Conservation (phyloP, 2,113 vertebrate species). For the Eurypyga helias region DNA sequence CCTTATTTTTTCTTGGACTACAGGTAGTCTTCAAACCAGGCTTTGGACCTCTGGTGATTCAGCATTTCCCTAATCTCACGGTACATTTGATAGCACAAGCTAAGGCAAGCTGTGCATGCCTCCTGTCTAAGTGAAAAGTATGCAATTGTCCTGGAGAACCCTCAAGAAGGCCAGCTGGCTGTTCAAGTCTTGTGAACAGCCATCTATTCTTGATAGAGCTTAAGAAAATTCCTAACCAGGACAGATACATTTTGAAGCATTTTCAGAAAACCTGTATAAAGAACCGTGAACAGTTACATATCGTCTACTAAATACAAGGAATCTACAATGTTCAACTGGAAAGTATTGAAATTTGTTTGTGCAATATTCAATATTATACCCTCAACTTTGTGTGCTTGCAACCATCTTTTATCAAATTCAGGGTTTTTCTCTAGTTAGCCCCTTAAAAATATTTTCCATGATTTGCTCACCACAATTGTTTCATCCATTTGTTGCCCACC, state of each 20-base stretch:
- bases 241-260: not conserved
- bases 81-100: not conserved
- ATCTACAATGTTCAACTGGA: not conserved
- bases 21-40: not conserved
- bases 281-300: not conserved
- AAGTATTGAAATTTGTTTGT: not conserved
- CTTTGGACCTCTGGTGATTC: not conserved
- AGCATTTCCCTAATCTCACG: rapidly evolving
- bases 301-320: not conserved
- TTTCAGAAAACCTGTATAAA: not conserved
- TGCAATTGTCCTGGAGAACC: not conserved
- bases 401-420: not conserved
- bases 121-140: not conserved
- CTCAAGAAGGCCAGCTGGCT: not conserved
- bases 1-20: not conserved
- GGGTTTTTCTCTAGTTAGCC: not conserved
- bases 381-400: not conserved
- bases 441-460: not conserved
- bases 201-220: not conserved
- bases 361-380: not conserved
- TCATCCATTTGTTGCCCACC: not conserved
- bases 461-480: not conserved
- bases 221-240: not conserved
- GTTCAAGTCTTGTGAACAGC: not conserved
- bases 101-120: not conserved